Percentiles rank a stretch among this genome's conserved stretches.
Conservation (phyloP, 2,113 vertebrate genomes). For the Microcebus ravelobensis region DNA sequence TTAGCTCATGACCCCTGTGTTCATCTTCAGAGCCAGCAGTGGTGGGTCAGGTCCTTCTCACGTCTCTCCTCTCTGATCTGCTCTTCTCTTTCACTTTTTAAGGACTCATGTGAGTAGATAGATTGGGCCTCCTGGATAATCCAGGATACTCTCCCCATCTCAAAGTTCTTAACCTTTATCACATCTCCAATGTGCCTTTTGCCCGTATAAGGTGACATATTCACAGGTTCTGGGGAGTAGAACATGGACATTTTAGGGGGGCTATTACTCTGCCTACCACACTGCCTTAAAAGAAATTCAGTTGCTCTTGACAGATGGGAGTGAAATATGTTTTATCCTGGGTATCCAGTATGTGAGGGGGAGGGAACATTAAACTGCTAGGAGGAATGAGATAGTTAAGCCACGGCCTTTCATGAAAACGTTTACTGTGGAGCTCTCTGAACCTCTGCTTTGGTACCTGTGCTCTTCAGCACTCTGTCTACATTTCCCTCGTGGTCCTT, state of each 20-base stretch:
- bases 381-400: not conserved
- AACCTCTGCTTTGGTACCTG: not conserved
- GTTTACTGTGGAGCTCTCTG: not conserved
- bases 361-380: not conserved
- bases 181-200: not conserved
- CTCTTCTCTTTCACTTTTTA: not conserved
- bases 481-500: not conserved
- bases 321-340: not conserved
- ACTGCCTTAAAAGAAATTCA: not conserved
- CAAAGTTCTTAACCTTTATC: not conserved
- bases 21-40: not conserved
- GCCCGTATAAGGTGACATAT: not conserved
- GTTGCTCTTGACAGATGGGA: not conserved
- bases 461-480: not conserved
- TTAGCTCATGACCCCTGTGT: not conserved
- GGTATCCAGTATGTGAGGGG: not conserved
- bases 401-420: not conserved
- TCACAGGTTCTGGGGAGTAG: not conserved
- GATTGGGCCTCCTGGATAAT: not conserved
- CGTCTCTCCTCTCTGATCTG: not conserved
- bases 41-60: not conserved
- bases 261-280: not conserved
- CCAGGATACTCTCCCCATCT: too few species aligned
- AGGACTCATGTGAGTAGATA: not conserved
- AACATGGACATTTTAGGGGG: not conserved